phyloP scores from a whole-genome alignment of 2,888 invertebrate species.

The Ochlodes sylvanus region DNA sequence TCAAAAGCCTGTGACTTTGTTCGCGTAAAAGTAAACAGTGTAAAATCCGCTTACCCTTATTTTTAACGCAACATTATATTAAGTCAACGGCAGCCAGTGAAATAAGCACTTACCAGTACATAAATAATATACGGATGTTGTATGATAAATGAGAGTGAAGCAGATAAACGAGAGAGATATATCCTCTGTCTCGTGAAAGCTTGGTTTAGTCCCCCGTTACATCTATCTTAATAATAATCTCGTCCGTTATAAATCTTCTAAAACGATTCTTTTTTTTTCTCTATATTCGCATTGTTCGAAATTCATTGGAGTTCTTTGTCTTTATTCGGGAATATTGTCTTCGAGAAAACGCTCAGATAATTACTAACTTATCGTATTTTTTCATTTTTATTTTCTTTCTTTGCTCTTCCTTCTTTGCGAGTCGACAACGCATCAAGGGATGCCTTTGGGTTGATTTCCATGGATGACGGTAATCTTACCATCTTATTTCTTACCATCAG shows the following conservation, averaged over 20 bases:
- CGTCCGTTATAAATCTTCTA: slow-evolving; percentile 37
- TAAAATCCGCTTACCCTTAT: background rate
- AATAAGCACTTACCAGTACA: background rate
- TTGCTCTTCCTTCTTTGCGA: too few relatives aligned
- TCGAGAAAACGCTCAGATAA: slow-evolving; percentile 9
- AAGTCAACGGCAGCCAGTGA: background rate
- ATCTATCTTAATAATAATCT: slow-evolving; percentile 40
- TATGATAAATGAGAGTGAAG: slow-evolving; percentile 34
- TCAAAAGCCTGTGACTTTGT: too few relatives aligned
- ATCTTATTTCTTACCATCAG: too few relatives aligned
- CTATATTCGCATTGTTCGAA: slow-evolving; percentile 38
- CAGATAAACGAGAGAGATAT: slow-evolving; percentile 36
- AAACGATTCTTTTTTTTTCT: slow-evolving; percentile 36
- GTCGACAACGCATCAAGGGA: too few relatives aligned
- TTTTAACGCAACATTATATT: background rate
- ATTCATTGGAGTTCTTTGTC: slow-evolving; percentile 35
- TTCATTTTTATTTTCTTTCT: too few relatives aligned
- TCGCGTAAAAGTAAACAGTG: too few relatives aligned
- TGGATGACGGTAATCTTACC: too few relatives aligned
- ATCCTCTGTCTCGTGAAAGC: slow-evolving; percentile 34
- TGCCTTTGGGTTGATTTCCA: too few relatives aligned
- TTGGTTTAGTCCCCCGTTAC: slow-evolving; percentile 35
- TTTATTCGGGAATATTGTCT: slow-evolving; percentile 36
- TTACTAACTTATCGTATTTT: background rate
- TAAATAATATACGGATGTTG: background rate